These are phyloP conservation scores for Phoebastria nigripes DNA, from an alignment of 2,797 vertebrate genomes.

Conservation along the genomic window DNA sequence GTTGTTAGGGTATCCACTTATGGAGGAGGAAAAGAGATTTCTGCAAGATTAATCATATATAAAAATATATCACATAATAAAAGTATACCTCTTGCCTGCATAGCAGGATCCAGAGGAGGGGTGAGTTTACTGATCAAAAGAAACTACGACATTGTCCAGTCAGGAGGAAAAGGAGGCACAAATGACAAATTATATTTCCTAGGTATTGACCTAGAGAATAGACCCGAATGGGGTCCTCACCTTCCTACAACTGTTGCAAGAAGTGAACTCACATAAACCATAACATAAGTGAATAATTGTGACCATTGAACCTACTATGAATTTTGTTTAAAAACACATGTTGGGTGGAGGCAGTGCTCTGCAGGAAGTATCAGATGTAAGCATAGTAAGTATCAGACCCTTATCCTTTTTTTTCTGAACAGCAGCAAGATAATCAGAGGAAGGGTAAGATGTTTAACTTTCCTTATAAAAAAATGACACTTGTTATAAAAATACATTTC, in stretches of 20 bases:
- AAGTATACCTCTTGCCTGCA: neutral
- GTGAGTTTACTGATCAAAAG: neutral
- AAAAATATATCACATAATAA: neutral
- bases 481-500: slow-evolving; percentile 43
- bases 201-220: neutral
- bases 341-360: slow-evolving; percentile 56
- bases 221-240: neutral
- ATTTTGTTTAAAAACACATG: slow-evolving; percentile 59
- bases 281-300: slow-evolving; percentile 35
- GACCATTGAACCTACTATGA: slow-evolving; percentile 34
- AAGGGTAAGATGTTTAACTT: slow-evolving; percentile 56
- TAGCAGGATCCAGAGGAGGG: neutral
- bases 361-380: slow-evolving; percentile 64
- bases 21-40: neutral
- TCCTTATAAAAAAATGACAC: slow-evolving; percentile 14
- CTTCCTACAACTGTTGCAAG: neutral
- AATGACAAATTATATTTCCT: neutral
- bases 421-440: slow-evolving; percentile 56
- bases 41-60: neutral
- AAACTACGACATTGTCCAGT: neutral
- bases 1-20: neutral
- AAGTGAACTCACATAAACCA: slow-evolving; percentile 34
- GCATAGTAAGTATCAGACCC: neutral
- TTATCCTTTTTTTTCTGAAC: slow-evolving; percentile 30
- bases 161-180: neutral